Evolutionary conservation across 2,113 vertebrate genomes (phyloP), one percentile per base, ranked within the genome.

Genomic region (Solenodon paradoxus): DNA sequence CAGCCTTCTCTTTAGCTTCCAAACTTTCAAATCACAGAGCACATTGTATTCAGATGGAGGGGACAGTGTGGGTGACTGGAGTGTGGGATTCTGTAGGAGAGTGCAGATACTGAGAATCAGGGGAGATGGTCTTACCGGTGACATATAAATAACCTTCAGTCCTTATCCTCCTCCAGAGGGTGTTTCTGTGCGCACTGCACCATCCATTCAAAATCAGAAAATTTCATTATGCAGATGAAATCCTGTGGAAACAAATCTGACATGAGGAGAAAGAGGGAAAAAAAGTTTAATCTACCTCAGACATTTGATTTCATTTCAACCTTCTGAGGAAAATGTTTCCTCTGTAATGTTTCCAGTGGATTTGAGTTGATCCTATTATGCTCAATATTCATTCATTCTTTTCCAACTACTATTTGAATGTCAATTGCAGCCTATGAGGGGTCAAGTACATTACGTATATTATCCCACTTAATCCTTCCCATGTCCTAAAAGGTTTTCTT

Each of bases 191-290:
- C 22, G 5, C 72, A 77, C 11, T 3, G 28, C 45, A 53, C 35
- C 45, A 19, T 90, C 53, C 93, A 80, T 51, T 96, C 75, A 81
- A 57, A 90, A 94, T 85, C 47, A 49, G 82, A 55, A 69, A 53
- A 90, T 81, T 82, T 90, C 80, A 95, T 95, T 92, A 96, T 83
- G 77, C 92, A 96, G 74, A 96, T 90, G 83, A 96, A 97, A 90
- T 96, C 55, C 84, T 42, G 19, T 77, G 90, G 93, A 96, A 95
- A 93, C 86, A 94, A 91, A 86, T 74, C 82, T 96, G 86, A 93
- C 66, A 77, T 3, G 45, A 84, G 19, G 61, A 91, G 72, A 91
- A 47, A 11, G 9, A 17, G 17, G 32, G 2, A 71, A 30, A 80
- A 17, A 66, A 86, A 59, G 12, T 74, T 96, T 88, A 95, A 96